Evolutionary conservation across 2,113 vertebrate genomes (phyloP).

Genomic region (Bostrychus sinensis): DNA sequence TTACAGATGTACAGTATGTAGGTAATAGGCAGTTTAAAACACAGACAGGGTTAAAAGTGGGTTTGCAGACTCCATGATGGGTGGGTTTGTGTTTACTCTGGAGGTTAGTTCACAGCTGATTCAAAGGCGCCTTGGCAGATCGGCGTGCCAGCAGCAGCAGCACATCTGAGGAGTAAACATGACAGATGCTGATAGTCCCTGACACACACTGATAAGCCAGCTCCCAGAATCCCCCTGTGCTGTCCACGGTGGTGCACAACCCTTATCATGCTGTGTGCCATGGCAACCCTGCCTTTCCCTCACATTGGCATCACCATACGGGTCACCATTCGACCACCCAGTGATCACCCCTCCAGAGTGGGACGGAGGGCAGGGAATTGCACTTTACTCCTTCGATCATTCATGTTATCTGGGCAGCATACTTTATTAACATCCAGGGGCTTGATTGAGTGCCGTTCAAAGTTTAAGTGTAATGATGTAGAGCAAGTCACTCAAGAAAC

Average conservation of each 20-base stretch:
- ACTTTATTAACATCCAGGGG: constrained; percentile 62
- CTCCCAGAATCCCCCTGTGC: constrained; percentile 50
- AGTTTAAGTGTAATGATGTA: constrained; percentile 55
- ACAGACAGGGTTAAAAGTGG: constrained; percentile 12
- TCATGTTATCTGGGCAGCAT: constrained; percentile 44
- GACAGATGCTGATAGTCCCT: constrained; percentile 71
- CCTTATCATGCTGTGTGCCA: constrained; percentile 48
- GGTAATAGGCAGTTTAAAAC: constrained; percentile 9
- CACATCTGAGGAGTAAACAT: constrained; percentile 73
- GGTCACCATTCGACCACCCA: background rate
- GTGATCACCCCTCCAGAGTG: constrained; percentile 2
- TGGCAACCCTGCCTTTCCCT: constrained; percentile 22
- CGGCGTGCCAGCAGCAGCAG: constrained; percentile 59
- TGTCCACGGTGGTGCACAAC: constrained; percentile 60
- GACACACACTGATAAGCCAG: constrained; percentile 65
- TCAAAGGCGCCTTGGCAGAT: constrained; percentile 60
- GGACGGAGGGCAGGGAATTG: constrained; percentile 37
- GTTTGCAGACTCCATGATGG: constrained; percentile 18
- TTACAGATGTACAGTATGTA: too few relatives aligned
- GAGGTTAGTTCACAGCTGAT: constrained; percentile 60
- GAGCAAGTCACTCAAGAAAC: constrained; percentile 23
- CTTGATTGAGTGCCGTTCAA: constrained; percentile 56
- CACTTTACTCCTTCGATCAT: constrained; percentile 47
- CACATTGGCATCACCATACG: constrained; percentile 14
- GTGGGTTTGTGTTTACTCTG: constrained; percentile 55